Evolutionary conservation across 2,888 invertebrate genomes (phyloP).

Genomic region (Oscheius sp.): DNA sequence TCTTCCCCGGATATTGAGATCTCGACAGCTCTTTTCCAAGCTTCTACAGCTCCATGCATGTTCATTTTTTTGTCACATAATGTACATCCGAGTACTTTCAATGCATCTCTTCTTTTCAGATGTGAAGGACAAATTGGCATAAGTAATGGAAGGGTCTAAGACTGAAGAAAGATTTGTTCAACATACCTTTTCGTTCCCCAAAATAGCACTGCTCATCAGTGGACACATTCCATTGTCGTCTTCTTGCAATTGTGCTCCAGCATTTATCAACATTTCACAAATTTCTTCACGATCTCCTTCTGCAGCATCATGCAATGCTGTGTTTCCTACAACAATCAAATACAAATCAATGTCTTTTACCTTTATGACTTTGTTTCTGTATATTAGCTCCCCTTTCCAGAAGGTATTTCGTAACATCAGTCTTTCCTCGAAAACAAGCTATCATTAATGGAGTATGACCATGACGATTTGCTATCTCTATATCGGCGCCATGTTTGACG

Average conservation of each 20-base stretch:
- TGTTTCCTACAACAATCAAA: slow-evolving; percentile 76
- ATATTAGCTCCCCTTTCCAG: slow-evolving; percentile 38
- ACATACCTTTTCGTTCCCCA: slow-evolving; percentile 73
- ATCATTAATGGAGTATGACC: slow-evolving; percentile 96
- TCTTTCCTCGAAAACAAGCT: slow-evolving; percentile 77
- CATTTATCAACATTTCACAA: slow-evolving; percentile 84
- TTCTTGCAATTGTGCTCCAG: slow-evolving; percentile 88
- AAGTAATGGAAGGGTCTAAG: slow-evolving; percentile 39
- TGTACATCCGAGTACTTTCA: slow-evolving; percentile 55
- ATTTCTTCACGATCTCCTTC: slow-evolving; percentile 93
- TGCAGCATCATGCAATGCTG: slow-evolving; percentile 96
- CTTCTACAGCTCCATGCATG: slow-evolving; percentile 77
- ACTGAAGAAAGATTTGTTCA: background rate
- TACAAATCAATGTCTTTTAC: background rate
- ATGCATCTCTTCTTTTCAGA: slow-evolving; percentile 41
- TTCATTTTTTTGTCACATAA: slow-evolving; percentile 57
- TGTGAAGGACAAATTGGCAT: slow-evolving; percentile 20
- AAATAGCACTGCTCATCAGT: slow-evolving; percentile 85
- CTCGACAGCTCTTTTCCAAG: slow-evolving; percentile 67
- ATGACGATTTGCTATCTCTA: slow-evolving; percentile 89
- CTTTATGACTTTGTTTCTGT: slow-evolving; percentile 35
- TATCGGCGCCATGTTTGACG: slow-evolving; percentile 89
- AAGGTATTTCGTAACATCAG: slow-evolving; percentile 34
- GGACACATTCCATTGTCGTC: slow-evolving; percentile 84
- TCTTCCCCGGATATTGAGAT: slow-evolving; percentile 31